A percentile compares a stretch with the other conserved stretches of the same genome.
Evolutionary conservation across 1,140 invertebrate species (phyloP).

Genomic region (Pachyrhynchus sulphureomaculatus): DNA sequence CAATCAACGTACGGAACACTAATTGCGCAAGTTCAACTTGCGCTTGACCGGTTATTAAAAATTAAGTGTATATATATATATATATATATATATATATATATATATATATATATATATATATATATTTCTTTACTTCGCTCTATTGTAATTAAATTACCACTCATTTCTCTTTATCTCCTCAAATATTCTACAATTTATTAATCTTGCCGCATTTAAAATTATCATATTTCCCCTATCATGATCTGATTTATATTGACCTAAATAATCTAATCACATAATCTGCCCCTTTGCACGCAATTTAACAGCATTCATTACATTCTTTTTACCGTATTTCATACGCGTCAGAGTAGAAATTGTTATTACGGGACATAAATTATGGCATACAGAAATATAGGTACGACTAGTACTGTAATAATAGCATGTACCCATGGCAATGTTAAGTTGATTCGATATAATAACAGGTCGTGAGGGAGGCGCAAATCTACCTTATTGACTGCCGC

Average conservation of each 20-base stretch:
- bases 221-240: neutral
- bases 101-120: too few relatives aligned
- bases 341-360: conserved; percentile 14
- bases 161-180: too few relatives aligned
- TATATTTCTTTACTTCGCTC: too few relatives aligned
- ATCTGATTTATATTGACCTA: too few relatives aligned
- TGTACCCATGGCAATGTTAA: neutral
- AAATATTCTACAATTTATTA: too few relatives aligned
- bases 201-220: too few relatives aligned
- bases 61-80: too few relatives aligned
- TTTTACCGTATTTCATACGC: conserved; percentile 12
- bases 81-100: too few relatives aligned
- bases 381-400: neutral
- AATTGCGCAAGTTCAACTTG: too few relatives aligned
- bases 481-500: neutral
- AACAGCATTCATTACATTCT: neutral
- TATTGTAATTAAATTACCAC: too few relatives aligned
- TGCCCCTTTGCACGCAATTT: neutral
- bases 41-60: too few relatives aligned
- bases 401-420: conserved; percentile 5
- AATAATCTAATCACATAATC: neutral
- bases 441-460: conserved; percentile 1
- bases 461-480: conserved; percentile 9
- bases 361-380: conserved; percentile 13
- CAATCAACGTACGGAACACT: too few relatives aligned